A percentile compares a stretch with the other conserved stretches of the same genome.
These are phyloP conservation scores for Hydrolagus colliei DNA, from an alignment of 2,797 vertebrate genomes.

Conservation along the genomic window DNA sequence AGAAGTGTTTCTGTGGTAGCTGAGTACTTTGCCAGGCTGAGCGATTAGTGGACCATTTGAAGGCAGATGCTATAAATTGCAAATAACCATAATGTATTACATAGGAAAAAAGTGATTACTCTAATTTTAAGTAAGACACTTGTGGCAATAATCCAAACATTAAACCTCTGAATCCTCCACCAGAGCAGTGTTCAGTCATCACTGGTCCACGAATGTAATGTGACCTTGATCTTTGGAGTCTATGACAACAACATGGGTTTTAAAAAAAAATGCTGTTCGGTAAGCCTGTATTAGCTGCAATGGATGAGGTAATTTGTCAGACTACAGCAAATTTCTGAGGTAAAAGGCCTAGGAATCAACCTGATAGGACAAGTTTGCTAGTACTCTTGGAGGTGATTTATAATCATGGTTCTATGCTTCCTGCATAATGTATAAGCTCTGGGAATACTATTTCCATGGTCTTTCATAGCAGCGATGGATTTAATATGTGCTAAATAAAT, in stretches of 20 bases:
- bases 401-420: constrained; percentile 39
- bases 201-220: constrained; percentile 40
- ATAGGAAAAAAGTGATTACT: constrained; percentile 17
- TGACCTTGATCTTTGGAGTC: constrained; percentile 43
- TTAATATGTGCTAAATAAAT: constrained; percentile 41
- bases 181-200: constrained; percentile 40
- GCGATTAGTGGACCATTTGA: neutral
- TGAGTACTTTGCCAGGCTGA: neutral
- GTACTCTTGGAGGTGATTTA: constrained; percentile 43
- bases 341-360: constrained; percentile 39
- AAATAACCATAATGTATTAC: constrained; percentile 48
- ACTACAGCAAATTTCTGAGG: constrained; percentile 38
- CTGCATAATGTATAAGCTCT: constrained; percentile 40
- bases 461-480: constrained; percentile 39
- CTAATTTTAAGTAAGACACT: constrained; percentile 58
- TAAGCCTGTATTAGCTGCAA: constrained; percentile 44
- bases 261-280: constrained; percentile 54
- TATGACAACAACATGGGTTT: constrained; percentile 34
- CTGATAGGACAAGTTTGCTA: constrained; percentile 38
- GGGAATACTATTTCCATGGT: constrained; percentile 33
- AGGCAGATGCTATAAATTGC: too few relatives aligned
- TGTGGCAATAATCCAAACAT: constrained; percentile 44
- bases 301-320: constrained; percentile 45
- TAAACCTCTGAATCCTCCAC: constrained; percentile 43
- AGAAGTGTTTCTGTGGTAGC: too few relatives aligned